Percentiles rank a stretch among this genome's conserved stretches.
phyloP scores from a whole-genome alignment of 2,797 vertebrate species.

The Dermochelys coriacea region DNA sequence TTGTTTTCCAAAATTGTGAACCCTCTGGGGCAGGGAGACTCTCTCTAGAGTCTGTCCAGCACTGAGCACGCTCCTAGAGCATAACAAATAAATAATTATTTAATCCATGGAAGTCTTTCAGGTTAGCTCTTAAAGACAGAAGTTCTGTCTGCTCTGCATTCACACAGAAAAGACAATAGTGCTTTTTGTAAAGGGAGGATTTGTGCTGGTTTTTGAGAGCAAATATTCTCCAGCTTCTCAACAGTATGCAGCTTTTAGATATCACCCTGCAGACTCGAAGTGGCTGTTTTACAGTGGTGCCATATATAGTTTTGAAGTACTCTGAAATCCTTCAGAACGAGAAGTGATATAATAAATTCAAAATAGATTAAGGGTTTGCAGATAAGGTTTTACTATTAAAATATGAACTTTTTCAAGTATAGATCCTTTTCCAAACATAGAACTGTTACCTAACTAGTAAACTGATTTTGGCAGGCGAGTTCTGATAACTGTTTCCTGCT shows the following conservation, averaged over 20 bases:
- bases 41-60: not conserved
- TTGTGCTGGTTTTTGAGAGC: slow-evolving; percentile 10
- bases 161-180: not conserved
- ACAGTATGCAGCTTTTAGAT: not conserved
- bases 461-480: slow-evolving; percentile 26
- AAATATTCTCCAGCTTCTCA: not conserved
- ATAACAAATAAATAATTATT: not conserved
- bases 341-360: slow-evolving; percentile 19
- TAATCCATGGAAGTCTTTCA: not conserved
- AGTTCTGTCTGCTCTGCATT: not conserved
- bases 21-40: not conserved
- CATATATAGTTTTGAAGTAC: not conserved
- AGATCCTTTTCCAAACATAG: not conserved
- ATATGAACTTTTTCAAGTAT: slow-evolving; percentile 7
- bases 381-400: slow-evolving; percentile 35
- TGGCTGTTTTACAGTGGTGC: not conserved
- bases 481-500: slow-evolving; percentile 56
- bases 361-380: slow-evolving; percentile 29
- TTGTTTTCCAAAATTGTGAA: not conserved
- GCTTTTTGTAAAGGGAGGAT: not conserved
- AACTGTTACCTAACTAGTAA: slow-evolving; percentile 48
- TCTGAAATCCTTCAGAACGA: not conserved
- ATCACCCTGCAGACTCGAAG: not conserved
- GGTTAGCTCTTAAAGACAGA: not conserved
- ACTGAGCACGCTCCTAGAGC: not conserved